A percentile compares a stretch with the other conserved stretches of the same genome.
phyloP scores from a whole-genome alignment of 2,888 invertebrate genomes.

The Kryphioiulus occultus region DNA sequence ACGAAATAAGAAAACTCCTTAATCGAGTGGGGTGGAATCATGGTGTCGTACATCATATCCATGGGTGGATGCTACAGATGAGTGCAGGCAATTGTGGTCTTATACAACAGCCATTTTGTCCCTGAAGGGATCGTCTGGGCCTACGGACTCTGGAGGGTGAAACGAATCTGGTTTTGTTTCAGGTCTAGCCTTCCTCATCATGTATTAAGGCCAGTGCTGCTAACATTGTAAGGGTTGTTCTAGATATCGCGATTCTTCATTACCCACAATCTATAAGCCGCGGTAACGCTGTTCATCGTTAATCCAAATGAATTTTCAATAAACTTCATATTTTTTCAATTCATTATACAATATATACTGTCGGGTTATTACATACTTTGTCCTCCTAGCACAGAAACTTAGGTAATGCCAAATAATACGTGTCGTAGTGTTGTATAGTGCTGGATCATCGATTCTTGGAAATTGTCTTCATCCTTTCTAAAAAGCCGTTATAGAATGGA shows the following conservation, averaged over 20 bases:
- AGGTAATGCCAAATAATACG: no score
- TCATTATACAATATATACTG: no score
- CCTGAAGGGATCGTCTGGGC: background rate
- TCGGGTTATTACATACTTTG: no score
- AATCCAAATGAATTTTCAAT: no score
- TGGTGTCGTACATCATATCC: conserved; percentile 20
- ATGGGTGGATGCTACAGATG: conserved; percentile 13
- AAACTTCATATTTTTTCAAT: no score
- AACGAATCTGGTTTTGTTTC: background rate
- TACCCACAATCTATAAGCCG: background rate
- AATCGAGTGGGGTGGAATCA: conserved; percentile 38
- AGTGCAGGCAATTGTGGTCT: conserved; percentile 14
- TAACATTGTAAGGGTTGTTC: conserved; percentile 16
- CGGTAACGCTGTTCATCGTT: no score
- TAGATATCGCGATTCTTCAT: background rate
- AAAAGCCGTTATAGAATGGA: no score
- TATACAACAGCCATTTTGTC: background rate
- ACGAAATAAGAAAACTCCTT: conserved; percentile 32
- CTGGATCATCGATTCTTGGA: no score
- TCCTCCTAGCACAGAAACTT: no score
- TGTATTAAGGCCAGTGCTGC: background rate
- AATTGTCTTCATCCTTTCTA: no score
- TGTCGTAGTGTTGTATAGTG: no score
- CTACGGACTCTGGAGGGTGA: conserved; percentile 16
- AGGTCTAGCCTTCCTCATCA: background rate